Conservation (phyloP, 1,140 invertebrate species). For the roundworm (Caenorhabditis elegans) region WBcel235 BX284606.5:8659501-8660000, state of each 20-base stretch:
- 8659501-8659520: not conserved
- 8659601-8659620: not conserved
- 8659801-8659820: not conserved
- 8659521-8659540: not conserved
- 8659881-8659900: too few relatives aligned
- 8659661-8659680: not conserved
- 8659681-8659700: slow-evolving; percentile 1
- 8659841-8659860: too few relatives aligned
- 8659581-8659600: not conserved
- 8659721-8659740: slow-evolving; percentile 9
- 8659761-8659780: not conserved
- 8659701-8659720: slow-evolving; percentile 32
- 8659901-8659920: too few relatives aligned
- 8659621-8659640: not conserved
- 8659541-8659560: slow-evolving; percentile 16
- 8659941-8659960: too few relatives aligned
- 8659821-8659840: not conserved
- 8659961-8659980: too few relatives aligned
- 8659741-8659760: not conserved
- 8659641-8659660: not conserved
- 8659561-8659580: not conserved
- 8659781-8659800: not conserved
- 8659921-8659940: too few relatives aligned
- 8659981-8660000: too few relatives aligned
- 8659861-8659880: too few relatives aligned